Evolutionary conservation across 2,797 vertebrate genomes (phyloP).

Genomic region (Chanos chanos): DNA sequence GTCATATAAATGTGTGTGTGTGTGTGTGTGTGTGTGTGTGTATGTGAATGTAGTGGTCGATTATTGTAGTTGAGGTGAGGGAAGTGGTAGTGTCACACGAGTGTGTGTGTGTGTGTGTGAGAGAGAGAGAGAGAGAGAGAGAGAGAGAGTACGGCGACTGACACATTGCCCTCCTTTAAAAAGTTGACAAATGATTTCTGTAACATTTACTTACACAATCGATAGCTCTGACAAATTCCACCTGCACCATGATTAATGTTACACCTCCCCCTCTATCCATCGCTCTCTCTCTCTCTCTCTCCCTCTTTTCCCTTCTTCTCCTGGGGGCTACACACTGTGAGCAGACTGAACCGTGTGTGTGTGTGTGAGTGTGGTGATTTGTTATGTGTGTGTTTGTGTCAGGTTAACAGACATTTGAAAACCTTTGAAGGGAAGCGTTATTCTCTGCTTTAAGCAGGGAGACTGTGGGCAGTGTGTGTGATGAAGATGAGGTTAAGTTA

Average conservation of each 20-base stretch:
- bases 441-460: no score
- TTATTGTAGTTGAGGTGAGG: no score
- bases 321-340: constrained; percentile 69
- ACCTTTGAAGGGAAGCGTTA: no score
- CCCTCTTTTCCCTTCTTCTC: constrained; percentile 53
- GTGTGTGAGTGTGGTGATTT: constrained; percentile 15
- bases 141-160: no score
- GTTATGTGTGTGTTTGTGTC: constrained; percentile 26
- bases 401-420: constrained; percentile 25
- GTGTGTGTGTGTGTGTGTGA: no score
- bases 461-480: no score
- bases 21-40: constrained; percentile 28
- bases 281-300: constrained; percentile 47
- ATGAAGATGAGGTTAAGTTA: no score
- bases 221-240: constrained; percentile 90
- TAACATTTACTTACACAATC: constrained; percentile 96
- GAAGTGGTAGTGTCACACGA: not conserved
- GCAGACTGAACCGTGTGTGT: constrained; percentile 47
- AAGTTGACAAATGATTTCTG: constrained; percentile 88
- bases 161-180: constrained; percentile 74
- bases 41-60: not conserved
- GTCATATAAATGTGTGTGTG: not conserved
- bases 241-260: constrained; percentile 89
- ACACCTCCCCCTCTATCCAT: constrained; percentile 64
- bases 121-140: no score